Conservation (phyloP, 2,113 vertebrate genomes). For the Patagioenas fasciata region DNA sequence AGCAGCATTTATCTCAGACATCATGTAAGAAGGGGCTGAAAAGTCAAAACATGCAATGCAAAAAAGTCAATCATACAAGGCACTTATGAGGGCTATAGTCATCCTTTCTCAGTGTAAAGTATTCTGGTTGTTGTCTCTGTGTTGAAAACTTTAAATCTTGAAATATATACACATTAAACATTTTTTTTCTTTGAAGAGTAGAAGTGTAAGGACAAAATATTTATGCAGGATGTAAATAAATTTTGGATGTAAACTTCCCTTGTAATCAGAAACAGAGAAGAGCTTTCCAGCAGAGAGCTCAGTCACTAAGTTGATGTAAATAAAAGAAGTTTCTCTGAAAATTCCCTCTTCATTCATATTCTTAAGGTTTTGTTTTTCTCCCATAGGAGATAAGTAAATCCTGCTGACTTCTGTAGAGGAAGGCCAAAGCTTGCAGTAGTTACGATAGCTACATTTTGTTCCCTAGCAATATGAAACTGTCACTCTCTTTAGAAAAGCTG, state of each 20-base stretch:
- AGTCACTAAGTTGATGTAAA: not conserved
- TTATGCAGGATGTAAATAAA: not conserved
- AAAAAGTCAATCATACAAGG: not conserved
- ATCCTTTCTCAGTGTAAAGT: not conserved
- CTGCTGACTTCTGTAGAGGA: not conserved
- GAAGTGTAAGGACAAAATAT: not conserved
- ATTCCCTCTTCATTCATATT: not conserved
- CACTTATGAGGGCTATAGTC: not conserved
- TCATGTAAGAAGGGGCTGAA: not conserved
- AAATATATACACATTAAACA: too few relatives aligned
- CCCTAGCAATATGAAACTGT: not conserved
- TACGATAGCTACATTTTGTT: not conserved
- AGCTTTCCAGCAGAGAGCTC: not conserved
- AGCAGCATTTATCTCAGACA: not conserved
- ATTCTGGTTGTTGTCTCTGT: not conserved
- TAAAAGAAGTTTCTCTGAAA: not conserved
- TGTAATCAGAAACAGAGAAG: not conserved
- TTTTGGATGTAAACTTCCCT: not conserved
- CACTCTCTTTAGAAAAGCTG: not conserved
- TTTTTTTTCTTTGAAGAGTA: not conserved
- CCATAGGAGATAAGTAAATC: not conserved
- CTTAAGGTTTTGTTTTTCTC: not conserved
- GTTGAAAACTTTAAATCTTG: not conserved
- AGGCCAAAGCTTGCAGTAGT: not conserved
- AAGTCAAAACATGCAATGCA: not conserved